Conservation (phyloP, 2,888 invertebrate genomes). For the Biston stratarius region DNA sequence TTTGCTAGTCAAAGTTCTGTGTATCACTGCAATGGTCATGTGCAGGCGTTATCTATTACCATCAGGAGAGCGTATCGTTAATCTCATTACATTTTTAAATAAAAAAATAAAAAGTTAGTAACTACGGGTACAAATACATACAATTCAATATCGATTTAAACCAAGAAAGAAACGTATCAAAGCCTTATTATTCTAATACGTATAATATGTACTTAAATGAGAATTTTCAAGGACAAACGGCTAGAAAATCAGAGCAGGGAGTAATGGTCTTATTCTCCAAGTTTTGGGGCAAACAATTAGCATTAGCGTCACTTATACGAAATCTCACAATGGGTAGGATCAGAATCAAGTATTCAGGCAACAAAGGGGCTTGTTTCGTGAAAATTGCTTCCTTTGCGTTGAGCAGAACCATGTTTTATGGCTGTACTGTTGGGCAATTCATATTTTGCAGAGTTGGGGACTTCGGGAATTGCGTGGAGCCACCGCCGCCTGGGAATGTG, state of each 20-base stretch:
- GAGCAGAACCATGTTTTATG: conserved; percentile 61
- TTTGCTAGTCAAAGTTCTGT: too few relatives aligned
- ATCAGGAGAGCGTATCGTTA: too few relatives aligned
- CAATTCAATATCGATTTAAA: conserved; percentile 3
- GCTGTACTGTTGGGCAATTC: conserved; percentile 53
- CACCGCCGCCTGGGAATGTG: conserved; percentile 55
- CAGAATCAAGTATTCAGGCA: conserved; percentile 58
- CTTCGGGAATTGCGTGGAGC: conserved; percentile 42
- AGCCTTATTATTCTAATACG: not conserved
- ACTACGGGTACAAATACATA: not conserved
- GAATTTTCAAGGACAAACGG: conserved; percentile 7
- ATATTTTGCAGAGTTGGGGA: conserved; percentile 62
- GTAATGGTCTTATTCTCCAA: conserved; percentile 21
- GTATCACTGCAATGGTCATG: too few relatives aligned
- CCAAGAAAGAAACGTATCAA: not conserved
- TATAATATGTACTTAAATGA: not conserved
- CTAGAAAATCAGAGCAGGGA: conserved; percentile 2
- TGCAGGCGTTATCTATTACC: too few relatives aligned
- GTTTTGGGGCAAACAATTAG: conserved; percentile 43
- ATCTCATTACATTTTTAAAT: too few relatives aligned
- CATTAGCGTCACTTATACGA: conserved; percentile 38
- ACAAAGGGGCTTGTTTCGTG: conserved; percentile 59
- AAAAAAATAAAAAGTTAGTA: too few relatives aligned
- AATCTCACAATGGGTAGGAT: conserved; percentile 53
- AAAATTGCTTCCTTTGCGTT: conserved; percentile 62